A percentile compares a stretch with the other conserved stretches of the same genome.
phyloP scores from a whole-genome alignment of 92 coral and sea anemone species.

The Micromussa lordhowensis region DNA sequence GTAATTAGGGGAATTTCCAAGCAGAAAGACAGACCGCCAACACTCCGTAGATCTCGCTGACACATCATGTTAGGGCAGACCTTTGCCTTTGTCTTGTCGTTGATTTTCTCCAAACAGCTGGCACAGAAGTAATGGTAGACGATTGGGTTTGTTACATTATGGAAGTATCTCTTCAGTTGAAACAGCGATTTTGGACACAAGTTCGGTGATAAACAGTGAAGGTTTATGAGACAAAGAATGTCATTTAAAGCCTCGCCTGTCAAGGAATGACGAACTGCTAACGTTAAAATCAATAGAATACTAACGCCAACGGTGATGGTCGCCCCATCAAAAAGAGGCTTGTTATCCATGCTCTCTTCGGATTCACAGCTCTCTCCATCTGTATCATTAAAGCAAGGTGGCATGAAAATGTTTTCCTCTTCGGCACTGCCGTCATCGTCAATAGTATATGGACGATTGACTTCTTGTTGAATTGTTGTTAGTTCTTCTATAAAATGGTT shows the following conservation, averaged over 20 bases:
- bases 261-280: conserved; percentile 12
- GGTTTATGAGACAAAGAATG: conserved; percentile 1
- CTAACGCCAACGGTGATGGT: conserved; percentile 1
- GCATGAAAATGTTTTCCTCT: not conserved
- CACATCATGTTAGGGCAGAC: not conserved
- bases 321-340: not conserved
- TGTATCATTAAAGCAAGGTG: not conserved
- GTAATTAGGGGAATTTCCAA: not conserved
- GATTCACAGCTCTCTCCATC: not conserved
- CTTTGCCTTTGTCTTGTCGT: no score
- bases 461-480: not conserved
- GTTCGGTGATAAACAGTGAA: conserved; percentile 13
- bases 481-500: not conserved
- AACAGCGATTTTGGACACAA: conserved; percentile 16
- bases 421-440: not conserved
- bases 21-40: conserved; percentile 1
- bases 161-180: not conserved
- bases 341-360: not conserved
- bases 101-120: not conserved
- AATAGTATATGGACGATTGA: not conserved
- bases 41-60: no score
- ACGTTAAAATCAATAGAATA: not conserved
- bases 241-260: conserved; percentile 17
- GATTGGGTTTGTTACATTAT: not conserved
- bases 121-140: not conserved